Base-by-base conservation (phyloP, 2,888 invertebrate species). In the Synergus japonicus region DNA sequence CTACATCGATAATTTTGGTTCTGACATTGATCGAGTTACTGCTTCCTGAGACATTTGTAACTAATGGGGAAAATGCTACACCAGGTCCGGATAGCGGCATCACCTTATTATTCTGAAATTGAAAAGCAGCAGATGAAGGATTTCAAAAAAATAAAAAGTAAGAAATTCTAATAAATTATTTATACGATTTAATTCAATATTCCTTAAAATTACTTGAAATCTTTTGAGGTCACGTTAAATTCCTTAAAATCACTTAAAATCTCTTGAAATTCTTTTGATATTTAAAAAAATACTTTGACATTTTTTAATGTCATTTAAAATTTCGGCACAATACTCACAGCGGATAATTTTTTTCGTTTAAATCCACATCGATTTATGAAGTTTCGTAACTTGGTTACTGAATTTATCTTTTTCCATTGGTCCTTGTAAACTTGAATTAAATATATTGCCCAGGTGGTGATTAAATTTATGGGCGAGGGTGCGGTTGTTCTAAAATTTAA, bases 401-500 rank as follows among this genome's bases (percentile, higher is more conserved):
- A 84, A 84, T 91, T 91, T 64, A 88, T 89, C 60, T 86, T 88
- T 63, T 88, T 89, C 84, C 85, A 89, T 86, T 90, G 92, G 79
- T 90, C 89, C 84, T 92, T 92, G 84, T 92, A 93, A 29, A 91
- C 83, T 76, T 91, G 92, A 54, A 91, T 86, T 15, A 94, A 88
- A 87, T 93, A 93, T 79, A 91, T 90, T 29, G 93, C 89, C 93
- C 94, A 93, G 3, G 94, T 94, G 2, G 95, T 95, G 83, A 96
- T 92, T 78, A 96, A 93, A 89, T 96, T 96, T 66, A 96, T 93
- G 0, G 96, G 96, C 3, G 95, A 94, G 0, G 96, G 95, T 0
- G 96, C 95, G 0, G 95, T 95, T 8, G 95, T 95, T 88, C 93
- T 92, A 78, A 41, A 83, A 84, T 81, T 46, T 49, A 63, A 65